phyloP scores from a whole-genome alignment of 2,888 invertebrate genomes.

The Mamestra brassicae region DNA sequence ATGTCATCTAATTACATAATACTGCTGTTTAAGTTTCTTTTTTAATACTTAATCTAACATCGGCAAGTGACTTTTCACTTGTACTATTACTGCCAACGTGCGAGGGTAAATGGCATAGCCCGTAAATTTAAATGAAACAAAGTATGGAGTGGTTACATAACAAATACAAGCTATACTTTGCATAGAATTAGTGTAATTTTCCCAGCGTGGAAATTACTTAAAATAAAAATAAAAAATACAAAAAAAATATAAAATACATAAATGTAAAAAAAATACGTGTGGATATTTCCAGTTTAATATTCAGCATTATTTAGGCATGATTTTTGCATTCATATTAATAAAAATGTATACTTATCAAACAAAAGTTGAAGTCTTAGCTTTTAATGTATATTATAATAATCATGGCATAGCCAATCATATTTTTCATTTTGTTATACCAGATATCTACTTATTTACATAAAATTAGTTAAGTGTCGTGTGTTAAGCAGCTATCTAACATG shows the following conservation, averaged over 20 bases:
- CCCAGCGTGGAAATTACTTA: conserved; percentile 92
- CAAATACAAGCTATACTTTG: conserved; percentile 97
- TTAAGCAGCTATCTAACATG: conserved; percentile 84
- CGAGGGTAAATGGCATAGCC: conserved; percentile 90
- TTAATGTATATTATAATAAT: conserved; percentile 87
- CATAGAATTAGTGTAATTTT: conserved; percentile 97
- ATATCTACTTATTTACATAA: conserved; percentile 73
- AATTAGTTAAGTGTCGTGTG: conserved; percentile 83
- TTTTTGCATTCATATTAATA: conserved; percentile 87
- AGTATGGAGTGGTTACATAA: conserved; percentile 90
- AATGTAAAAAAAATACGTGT: conserved; percentile 81
- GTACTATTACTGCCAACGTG: conserved; percentile 89
- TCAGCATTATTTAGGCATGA: conserved; percentile 90
- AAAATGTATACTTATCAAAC: conserved; percentile 83
- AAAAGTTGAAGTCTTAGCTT: conserved; percentile 84
- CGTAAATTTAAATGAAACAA: conserved; percentile 89
- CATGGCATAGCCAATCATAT: conserved; percentile 80
- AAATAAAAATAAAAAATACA: conserved; percentile 76
- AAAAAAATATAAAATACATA: conserved; percentile 70
- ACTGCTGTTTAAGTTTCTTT: conserved; percentile 53
- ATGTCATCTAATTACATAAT: conserved; percentile 30
- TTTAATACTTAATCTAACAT: conserved; percentile 60
- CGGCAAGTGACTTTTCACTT: conserved; percentile 82
- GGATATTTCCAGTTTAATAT: conserved; percentile 91
- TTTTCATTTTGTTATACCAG: conserved; percentile 79